Evolutionary conservation across 2,888 invertebrate genomes (phyloP).

Genomic region (Ceriagrion tenellum): DNA sequence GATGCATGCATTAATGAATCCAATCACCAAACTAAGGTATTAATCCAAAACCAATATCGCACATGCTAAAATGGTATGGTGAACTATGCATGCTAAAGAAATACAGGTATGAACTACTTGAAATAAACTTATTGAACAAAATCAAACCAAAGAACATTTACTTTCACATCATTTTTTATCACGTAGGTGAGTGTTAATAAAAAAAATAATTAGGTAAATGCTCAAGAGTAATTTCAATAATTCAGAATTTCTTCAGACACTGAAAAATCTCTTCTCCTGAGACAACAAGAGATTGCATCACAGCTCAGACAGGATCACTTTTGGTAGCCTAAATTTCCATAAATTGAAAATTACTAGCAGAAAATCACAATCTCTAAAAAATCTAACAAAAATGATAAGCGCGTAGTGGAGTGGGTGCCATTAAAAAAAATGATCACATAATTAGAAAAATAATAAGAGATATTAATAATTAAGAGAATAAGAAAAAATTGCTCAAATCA

Average conservation of each 20-base stretch:
- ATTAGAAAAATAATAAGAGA: neutral
- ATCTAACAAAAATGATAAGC: neutral
- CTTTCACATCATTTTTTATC: neutral
- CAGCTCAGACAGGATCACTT: neutral
- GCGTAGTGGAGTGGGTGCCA: neutral
- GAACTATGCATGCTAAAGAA: neutral
- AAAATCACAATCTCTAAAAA: neutral
- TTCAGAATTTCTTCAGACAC: neutral
- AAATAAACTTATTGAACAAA: neutral
- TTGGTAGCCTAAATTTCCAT: neutral
- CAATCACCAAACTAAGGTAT: neutral
- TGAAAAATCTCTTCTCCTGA: too few species aligned
- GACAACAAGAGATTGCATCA: neutral
- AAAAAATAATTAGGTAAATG: neutral
- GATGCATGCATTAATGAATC: neutral
- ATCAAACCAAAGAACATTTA: neutral
- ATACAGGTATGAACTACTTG: neutral
- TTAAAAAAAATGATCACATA: neutral
- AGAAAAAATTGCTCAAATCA: neutral
- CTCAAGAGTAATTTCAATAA: neutral
- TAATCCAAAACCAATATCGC: conserved; percentile 14
- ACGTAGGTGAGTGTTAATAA: neutral
- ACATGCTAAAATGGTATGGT: neutral
- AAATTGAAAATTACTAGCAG: neutral
- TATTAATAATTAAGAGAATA: neutral